Base-by-base conservation (phyloP, 37 sponge, comb jelly and placozoan species). In the Axinella damicornis region DNA sequence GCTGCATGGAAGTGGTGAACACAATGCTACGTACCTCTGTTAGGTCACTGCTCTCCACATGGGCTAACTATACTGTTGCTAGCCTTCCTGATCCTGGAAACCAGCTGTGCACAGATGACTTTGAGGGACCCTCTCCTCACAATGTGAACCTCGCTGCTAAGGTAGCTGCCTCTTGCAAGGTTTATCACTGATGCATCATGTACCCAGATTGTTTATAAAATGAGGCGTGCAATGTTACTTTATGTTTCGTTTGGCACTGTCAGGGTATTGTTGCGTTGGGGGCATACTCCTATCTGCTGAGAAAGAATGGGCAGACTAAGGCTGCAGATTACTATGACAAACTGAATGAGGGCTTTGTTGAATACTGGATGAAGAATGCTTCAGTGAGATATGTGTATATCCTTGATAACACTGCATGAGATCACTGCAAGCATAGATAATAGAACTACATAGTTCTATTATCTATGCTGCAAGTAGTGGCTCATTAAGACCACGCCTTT, bases 51-150 rank as follows among this genome's bases (percentile, higher is more conserved):
- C 36, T 93, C 15, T 53, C n/a, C 0, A 85, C 28, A 19, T 93
- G 89, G 86, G 89, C 64, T n/a, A 53, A 88, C 61, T 88, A 73
- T 57, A 28, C 88, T 24, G 82, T 76, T 19, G 30, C 61, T 35
- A 84, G 62, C 36, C 86, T 93, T 0, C 93, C 93, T 53, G 89
- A 88, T 57, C 93, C 93, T 0, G 78, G 56, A n/a, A 69, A 88
- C 58, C 93, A 92, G 79, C 61, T 87, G 46, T 93, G 93, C 41
- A 93, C 93, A 18, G 93, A 93, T 75, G 93, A 93, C 55, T 93
- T 93, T 80, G 89, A 89, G 59, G 93, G 93, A 0, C 71, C 65
- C n/a, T 84, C 85, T 35, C 85, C 89, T 46, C 89, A 93, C 82
- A 93, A 93, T 41, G 76, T 84, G 57, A 93, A 93, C 73, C 55